Conservation (phyloP, 2,797 vertebrate genomes). For the Denticeps clupeoides region DNA sequence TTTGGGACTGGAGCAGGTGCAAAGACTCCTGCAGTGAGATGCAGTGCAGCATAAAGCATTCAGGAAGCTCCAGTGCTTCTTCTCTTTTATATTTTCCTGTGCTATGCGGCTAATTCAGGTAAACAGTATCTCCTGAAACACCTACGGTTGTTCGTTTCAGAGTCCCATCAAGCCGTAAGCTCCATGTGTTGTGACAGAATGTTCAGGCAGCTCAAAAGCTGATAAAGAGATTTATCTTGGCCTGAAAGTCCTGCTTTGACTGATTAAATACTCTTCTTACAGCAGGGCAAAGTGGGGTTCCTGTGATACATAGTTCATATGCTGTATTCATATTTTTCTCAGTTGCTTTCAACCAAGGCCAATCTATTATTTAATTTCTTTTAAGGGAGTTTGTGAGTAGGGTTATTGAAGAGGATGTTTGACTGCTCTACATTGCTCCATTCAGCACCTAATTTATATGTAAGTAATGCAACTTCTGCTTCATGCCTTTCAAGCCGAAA, state of each 20-base stretch:
- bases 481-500: neutral
- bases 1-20: neutral
- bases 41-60: neutral
- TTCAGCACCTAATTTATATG: neutral
- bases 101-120: no score
- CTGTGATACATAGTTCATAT: no score
- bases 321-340: no score
- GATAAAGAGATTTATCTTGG: constrained; percentile 7
- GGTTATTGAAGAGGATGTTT: no score
- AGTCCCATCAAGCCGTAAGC: constrained; percentile 7
- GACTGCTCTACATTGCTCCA: no score
- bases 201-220: constrained; percentile 6
- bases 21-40: neutral
- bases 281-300: no score
- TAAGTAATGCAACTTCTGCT: neutral
- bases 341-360: no score
- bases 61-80: neutral
- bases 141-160: neutral
- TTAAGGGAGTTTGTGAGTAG: no score
- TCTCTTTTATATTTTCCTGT: neutral
- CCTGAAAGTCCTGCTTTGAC: neutral
- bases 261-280: constrained; percentile 1
- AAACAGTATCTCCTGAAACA: neutral
- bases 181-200: constrained; percentile 8
- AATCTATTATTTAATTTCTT: no score